Conservation (phyloP, 2,888 invertebrate genomes). For the Amblyteles armatorius region DNA sequence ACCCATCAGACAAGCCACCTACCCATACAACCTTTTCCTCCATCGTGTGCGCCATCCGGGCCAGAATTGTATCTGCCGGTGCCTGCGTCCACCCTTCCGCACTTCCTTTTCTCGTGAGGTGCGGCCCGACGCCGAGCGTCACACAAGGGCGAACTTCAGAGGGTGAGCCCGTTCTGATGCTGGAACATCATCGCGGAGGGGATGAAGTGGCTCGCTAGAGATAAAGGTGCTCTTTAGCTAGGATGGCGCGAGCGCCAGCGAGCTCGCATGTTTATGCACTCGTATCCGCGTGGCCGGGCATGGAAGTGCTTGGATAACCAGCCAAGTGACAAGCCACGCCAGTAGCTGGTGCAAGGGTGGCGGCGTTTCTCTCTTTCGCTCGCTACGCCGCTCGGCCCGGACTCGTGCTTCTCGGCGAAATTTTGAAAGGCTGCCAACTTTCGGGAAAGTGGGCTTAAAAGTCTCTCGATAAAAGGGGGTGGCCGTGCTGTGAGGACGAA, state of each 20-base stretch:
- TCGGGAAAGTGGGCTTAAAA: slow-evolving; percentile 84
- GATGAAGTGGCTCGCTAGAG: slow-evolving; percentile 81
- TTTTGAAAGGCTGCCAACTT: slow-evolving; percentile 84
- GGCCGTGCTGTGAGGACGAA: slow-evolving; percentile 67
- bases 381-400: slow-evolving; percentile 8
- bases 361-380: slow-evolving; percentile 62
- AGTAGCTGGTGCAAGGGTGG: slow-evolving; percentile 73
- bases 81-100: slow-evolving; percentile 40
- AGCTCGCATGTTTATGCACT: slow-evolving; percentile 84
- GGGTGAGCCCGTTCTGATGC: slow-evolving; percentile 51
- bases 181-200: slow-evolving; percentile 62
- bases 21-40: slow-evolving; percentile 64
- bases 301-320: slow-evolving; percentile 84
- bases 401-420: slow-evolving; percentile 77
- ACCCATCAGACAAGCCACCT: slow-evolving; percentile 60
- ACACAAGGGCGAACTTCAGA: slow-evolving; percentile 56
- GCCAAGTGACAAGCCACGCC: slow-evolving; percentile 83
- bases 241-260: slow-evolving; percentile 81
- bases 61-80: slow-evolving; percentile 37
- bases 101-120: slow-evolving; percentile 44
- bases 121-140: slow-evolving; percentile 52
- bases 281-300: slow-evolving; percentile 84
- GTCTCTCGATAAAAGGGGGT: slow-evolving; percentile 83
- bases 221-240: slow-evolving; percentile 83
- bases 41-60: slow-evolving; percentile 44